Evolutionary conservation across 2,888 invertebrate species (phyloP).

Genomic region (Graphium colonna): DNA sequence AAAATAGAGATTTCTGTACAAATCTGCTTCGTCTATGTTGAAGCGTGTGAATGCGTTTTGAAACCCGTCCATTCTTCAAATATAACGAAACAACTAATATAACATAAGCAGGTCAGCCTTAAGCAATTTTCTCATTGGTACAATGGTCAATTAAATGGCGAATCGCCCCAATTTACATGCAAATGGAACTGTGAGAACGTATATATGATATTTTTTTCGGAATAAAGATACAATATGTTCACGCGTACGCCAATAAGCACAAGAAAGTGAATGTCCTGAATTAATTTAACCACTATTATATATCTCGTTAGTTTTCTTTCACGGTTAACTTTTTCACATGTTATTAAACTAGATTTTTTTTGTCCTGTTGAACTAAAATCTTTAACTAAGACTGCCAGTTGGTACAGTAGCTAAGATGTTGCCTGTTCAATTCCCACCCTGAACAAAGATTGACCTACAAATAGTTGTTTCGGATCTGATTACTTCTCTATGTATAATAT

Average conservation of each 20-base stretch:
- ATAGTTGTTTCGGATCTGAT: too few relatives aligned
- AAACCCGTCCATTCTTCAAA: slow-evolving; percentile 60
- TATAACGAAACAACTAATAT: slow-evolving; percentile 47
- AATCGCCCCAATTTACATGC: slow-evolving; percentile 47
- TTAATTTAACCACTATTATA: background rate
- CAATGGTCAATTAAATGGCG: slow-evolving; percentile 72
- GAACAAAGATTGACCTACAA: too few relatives aligned
- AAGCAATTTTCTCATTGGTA: slow-evolving; percentile 64
- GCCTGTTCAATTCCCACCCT: too few relatives aligned
- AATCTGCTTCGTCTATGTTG: slow-evolving; percentile 27
- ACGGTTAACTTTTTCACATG: too few relatives aligned
- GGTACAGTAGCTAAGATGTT: too few relatives aligned
- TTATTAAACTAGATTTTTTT: too few relatives aligned
- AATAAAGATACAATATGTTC: background rate
- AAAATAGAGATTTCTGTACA: slow-evolving; percentile 9
- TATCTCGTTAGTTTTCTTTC: background rate
- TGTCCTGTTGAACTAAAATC: too few relatives aligned
- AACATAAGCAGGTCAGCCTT: slow-evolving; percentile 61
- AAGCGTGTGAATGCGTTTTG: slow-evolving; percentile 69
- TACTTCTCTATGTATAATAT: too few relatives aligned
- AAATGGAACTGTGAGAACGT: slow-evolving; percentile 48
- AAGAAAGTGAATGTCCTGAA: background rate
- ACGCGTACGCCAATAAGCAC: background rate
- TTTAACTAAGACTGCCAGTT: too few relatives aligned
- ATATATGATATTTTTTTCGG: slow-evolving; percentile 13